Percentiles rank a stretch among this genome's conserved stretches.
Conservation (phyloP, 2,113 vertebrate species). For the Neolamprologus toae region DNA sequence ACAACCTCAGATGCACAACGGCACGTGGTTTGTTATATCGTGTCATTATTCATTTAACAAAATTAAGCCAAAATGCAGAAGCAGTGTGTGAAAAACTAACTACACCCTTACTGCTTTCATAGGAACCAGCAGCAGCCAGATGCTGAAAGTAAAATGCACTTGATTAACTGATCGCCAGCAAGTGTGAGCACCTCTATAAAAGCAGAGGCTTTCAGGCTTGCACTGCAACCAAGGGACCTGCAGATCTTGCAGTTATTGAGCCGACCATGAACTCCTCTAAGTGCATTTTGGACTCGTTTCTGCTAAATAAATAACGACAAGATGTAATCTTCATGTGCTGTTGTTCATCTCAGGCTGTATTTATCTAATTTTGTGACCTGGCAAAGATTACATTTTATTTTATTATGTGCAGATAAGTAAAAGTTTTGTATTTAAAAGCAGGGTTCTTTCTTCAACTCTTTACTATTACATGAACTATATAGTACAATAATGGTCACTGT, state of each 20-base stretch:
- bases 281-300: neutral
- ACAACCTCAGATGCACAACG: neutral
- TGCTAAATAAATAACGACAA: neutral
- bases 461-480: neutral
- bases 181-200: neutral
- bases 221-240: neutral
- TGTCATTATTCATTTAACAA: neutral
- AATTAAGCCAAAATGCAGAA: neutral
- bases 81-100: neutral
- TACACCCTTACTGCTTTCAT: neutral
- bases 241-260: neutral
- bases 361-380: neutral
- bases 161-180: neutral
- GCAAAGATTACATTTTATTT: neutral
- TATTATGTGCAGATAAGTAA: neutral
- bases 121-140: neutral
- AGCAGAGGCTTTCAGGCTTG: neutral
- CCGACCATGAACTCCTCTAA: neutral
- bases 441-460: neutral
- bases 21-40: neutral
- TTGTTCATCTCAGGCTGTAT: neutral
- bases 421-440: neutral
- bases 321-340: accelerated
- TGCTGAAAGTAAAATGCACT: neutral
- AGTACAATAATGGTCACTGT: neutral